Evolutionary conservation across 1,140 invertebrate genomes (phyloP).

Genomic region (Zaprionus ghesquierei): DNA sequence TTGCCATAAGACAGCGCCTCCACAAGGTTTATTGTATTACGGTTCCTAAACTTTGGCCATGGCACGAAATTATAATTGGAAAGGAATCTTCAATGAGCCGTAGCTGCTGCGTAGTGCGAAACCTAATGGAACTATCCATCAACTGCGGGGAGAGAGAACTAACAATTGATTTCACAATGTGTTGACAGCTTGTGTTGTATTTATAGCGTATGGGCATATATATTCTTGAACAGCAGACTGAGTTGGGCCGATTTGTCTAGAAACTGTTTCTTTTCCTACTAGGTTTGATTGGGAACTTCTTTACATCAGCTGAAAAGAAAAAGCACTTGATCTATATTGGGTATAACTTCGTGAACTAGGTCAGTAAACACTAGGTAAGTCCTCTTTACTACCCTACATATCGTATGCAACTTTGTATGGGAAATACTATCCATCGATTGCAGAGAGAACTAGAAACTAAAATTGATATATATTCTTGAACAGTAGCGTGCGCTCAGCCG

Average conservation of each 20-base stretch:
- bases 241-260: neutral
- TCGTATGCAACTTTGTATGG: no score
- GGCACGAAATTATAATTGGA: constrained; percentile 73
- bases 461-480: no score
- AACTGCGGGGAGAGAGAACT: neutral
- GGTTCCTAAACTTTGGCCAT: constrained; percentile 14
- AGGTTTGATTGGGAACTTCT: no score
- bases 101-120: constrained; percentile 49
- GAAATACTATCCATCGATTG: no score
- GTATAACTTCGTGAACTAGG: no score
- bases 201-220: neutral
- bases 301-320: no score
- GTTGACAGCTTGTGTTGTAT: neutral
- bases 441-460: no score
- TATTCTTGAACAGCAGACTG: neutral
- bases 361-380: no score
- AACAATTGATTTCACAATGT: neutral
- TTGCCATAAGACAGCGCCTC: constrained; percentile 27
- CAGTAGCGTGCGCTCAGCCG: no score
- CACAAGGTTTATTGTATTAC: constrained; percentile 21
- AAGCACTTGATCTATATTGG: no score
- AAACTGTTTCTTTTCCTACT: no score
- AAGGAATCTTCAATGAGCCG: constrained; percentile 70
- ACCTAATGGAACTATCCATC: constrained; percentile 25
- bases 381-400: no score